Conservation (phyloP, 1,140 invertebrate genomes). For the Pristionchus pacificus region DNA sequence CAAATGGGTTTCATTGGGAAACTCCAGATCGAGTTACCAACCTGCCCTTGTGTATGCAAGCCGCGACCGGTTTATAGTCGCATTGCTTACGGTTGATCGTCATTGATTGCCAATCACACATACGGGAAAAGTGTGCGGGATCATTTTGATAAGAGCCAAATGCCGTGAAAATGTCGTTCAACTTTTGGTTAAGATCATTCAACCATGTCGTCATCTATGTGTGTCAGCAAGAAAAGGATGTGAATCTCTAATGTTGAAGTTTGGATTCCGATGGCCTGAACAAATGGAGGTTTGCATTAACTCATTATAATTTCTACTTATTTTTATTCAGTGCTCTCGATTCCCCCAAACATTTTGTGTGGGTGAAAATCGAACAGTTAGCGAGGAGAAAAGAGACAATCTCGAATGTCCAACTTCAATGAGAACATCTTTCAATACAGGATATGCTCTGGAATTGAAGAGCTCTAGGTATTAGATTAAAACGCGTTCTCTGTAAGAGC, state of each 20-base stretch:
- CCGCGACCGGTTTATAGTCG: too few relatives aligned
- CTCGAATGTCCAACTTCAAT: background rate
- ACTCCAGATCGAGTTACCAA: too few relatives aligned
- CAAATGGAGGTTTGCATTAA: conserved; percentile 66
- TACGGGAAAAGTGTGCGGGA: too few relatives aligned
- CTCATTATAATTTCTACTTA: background rate
- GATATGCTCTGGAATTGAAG: background rate
- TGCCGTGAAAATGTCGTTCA: too few relatives aligned
- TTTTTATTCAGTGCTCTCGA: background rate
- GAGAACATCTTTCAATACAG: background rate
- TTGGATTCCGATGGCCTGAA: conserved; percentile 89
- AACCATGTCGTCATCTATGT: conserved; percentile 83
- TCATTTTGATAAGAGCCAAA: too few relatives aligned
- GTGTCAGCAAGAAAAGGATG: conserved; percentile 80
- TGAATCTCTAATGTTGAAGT: conserved; percentile 83
- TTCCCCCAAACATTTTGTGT: conserved; percentile 72
- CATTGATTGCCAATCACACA: too few relatives aligned
- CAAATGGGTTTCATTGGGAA: too few relatives aligned
- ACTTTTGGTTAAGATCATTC: conserved; percentile 68
- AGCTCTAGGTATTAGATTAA: background rate
- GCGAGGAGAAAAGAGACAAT: background rate
- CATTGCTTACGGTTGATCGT: too few relatives aligned
- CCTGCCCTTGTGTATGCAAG: too few relatives aligned
- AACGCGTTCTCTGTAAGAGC: too few relatives aligned
- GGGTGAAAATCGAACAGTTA: conserved; percentile 71